These are phyloP conservation scores for Drosophila meridiana DNA, from an alignment of 2,888 invertebrate species.

Conservation along the genomic window DNA sequence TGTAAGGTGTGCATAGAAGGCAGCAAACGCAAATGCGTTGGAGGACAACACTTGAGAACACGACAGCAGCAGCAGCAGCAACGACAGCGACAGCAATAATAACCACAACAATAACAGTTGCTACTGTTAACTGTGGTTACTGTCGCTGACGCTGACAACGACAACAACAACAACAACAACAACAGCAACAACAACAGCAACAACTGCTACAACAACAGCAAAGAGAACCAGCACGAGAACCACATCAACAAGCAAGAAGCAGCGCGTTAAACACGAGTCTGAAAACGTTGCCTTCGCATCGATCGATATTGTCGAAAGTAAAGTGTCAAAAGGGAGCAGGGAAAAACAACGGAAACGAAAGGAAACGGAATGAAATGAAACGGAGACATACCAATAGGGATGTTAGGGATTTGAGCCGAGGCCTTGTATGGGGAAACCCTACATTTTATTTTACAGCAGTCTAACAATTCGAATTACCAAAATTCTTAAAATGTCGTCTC, in stretches of 20 bases:
- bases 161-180: slow-evolving; percentile 16
- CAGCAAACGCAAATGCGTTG: slow-evolving; percentile 71
- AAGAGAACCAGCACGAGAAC: slow-evolving; percentile 8
- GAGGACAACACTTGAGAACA: slow-evolving; percentile 72
- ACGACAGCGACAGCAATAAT: slow-evolving; percentile 23
- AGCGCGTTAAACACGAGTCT: slow-evolving; percentile 29
- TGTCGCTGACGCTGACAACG: slow-evolving; percentile 51
- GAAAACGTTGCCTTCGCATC: slow-evolving; percentile 51
- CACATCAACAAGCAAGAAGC: slow-evolving; percentile 9
- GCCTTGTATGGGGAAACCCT: not conserved
- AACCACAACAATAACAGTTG: slow-evolving; percentile 45
- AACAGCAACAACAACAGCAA: not conserved
- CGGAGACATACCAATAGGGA: not conserved
- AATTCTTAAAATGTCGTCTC: not conserved
- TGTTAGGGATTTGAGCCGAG: not conserved
- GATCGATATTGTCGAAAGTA: slow-evolving; percentile 69
- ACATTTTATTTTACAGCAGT: not conserved
- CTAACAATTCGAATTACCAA: not conserved
- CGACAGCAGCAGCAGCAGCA: not conserved
- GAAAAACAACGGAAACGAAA: not conserved
- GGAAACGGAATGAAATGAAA: not conserved
- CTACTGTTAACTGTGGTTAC: slow-evolving; percentile 59
- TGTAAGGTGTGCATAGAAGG: slow-evolving; percentile 18
- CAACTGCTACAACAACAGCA: slow-evolving; percentile 1
- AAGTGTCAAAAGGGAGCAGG: slow-evolving; percentile 9